Conservation (phyloP, 2,113 vertebrate genomes). For the Globicephala melas region DNA sequence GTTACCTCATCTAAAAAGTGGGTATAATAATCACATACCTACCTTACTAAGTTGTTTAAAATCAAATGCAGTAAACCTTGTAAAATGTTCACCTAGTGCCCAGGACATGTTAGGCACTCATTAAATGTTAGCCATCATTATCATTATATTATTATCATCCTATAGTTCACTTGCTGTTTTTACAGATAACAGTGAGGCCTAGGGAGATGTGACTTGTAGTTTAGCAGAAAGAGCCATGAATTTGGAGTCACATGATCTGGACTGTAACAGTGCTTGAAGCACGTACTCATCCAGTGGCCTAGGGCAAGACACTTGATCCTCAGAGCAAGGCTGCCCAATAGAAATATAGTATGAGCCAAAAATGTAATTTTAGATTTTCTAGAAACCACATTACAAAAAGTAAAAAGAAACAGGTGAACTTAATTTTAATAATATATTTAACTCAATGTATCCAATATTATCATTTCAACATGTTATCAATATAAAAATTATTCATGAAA, state of each 20-base stretch:
- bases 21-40: neutral
- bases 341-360: neutral
- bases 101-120: neutral
- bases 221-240: neutral
- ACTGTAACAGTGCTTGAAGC: neutral
- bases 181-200: neutral
- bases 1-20: neutral
- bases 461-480: neutral
- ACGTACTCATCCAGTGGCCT: neutral
- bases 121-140: neutral
- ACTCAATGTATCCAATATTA: neutral
- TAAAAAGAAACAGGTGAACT: neutral
- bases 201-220: neutral
- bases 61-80: neutral
- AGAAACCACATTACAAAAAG: neutral
- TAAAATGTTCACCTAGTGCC: neutral
- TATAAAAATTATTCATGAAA: slow-evolving; percentile 28
- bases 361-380: neutral
- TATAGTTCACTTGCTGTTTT: neutral
- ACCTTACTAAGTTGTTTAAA: neutral
- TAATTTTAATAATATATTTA: slow-evolving; percentile 14
- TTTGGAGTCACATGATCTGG: neutral
- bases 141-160: neutral
- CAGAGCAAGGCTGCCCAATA: neutral
- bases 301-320: neutral